A percentile compares a stretch with the other conserved stretches of the same genome.
Evolutionary conservation across 2,888 invertebrate species (phyloP).

Genomic region (Drosophila buzzatii): DNA sequence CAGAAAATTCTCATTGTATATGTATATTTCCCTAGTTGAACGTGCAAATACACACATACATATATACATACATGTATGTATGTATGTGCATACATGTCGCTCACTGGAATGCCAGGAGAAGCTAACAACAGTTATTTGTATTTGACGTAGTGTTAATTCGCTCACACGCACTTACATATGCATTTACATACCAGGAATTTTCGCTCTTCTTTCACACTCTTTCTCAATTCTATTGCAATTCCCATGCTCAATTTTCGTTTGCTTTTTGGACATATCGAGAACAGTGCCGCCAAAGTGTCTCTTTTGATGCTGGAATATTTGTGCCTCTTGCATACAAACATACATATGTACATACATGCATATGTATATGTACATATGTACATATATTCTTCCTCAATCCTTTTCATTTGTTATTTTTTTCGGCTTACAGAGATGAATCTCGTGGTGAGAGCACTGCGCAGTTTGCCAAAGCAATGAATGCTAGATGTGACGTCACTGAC

Average conservation of each 20-base stretch:
- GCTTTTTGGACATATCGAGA: neutral
- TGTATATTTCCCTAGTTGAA: too few relatives aligned
- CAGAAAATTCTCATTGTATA: neutral
- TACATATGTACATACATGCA: too few relatives aligned
- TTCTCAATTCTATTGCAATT: neutral
- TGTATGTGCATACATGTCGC: neutral
- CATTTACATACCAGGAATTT: neutral
- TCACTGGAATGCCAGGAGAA: neutral
- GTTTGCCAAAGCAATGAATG: neutral
- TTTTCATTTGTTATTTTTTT: neutral
- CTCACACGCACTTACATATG: too few relatives aligned
- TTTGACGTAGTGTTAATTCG: neutral
- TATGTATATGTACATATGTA: neutral
- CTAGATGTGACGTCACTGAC: constrained; percentile 1
- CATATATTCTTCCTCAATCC: neutral
- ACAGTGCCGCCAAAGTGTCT: neutral
- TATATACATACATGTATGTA: too few relatives aligned
- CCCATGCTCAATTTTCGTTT: neutral
- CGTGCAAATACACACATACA: too few relatives aligned
- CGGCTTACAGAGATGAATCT: neutral
- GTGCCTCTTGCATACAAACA: neutral
- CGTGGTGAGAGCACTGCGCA: neutral
- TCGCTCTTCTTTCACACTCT: neutral
- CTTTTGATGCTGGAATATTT: neutral
- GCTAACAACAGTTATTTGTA: constrained; percentile 6